Conservation (phyloP, 1,140 invertebrate species). For the Drosophila pseudoobscura region DNA sequence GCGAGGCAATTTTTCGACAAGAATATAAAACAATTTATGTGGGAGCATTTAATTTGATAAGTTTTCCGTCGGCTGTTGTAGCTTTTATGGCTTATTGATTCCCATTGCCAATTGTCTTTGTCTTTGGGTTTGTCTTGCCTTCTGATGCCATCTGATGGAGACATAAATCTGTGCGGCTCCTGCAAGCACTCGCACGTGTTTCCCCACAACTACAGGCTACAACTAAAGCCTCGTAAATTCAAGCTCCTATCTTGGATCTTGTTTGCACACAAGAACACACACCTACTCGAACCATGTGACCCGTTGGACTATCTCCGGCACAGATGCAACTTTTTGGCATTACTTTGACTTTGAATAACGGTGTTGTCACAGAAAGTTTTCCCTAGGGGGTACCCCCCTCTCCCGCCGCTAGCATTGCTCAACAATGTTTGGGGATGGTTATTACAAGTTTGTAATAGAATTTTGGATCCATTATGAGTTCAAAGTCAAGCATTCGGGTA, state of each 20-base stretch:
- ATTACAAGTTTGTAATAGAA: slow-evolving; percentile 50
- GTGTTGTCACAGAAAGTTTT: slow-evolving; percentile 42
- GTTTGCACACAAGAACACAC: slow-evolving; percentile 20
- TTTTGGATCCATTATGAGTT: slow-evolving; percentile 24
- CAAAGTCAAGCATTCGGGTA: not conserved
- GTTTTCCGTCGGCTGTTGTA: slow-evolving; percentile 44
- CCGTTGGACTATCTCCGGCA: slow-evolving; percentile 11
- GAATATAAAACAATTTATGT: slow-evolving; percentile 33
- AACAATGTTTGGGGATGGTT: not conserved
- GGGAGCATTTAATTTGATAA: slow-evolving; percentile 65
- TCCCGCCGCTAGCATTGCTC: not conserved
- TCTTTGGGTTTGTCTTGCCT: slow-evolving; percentile 34
- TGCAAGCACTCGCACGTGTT: not conserved
- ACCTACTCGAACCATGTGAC: too few species aligned
- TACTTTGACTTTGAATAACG: slow-evolving; percentile 52
- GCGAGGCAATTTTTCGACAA: too few species aligned
- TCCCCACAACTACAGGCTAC: not conserved
- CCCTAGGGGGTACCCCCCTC: slow-evolving; percentile 2
- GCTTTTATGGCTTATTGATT: slow-evolving; percentile 77
- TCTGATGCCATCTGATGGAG: slow-evolving; percentile 32
- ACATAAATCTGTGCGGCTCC: slow-evolving; percentile 51
- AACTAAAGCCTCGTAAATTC: slow-evolving; percentile 23
- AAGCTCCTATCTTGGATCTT: slow-evolving; percentile 9
- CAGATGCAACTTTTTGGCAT: slow-evolving; percentile 46
- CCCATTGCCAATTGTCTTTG: slow-evolving; percentile 55